These are phyloP conservation scores for Indicator maculatus DNA, from an alignment of 2,113 vertebrate genomes.

Conservation along the genomic window DNA sequence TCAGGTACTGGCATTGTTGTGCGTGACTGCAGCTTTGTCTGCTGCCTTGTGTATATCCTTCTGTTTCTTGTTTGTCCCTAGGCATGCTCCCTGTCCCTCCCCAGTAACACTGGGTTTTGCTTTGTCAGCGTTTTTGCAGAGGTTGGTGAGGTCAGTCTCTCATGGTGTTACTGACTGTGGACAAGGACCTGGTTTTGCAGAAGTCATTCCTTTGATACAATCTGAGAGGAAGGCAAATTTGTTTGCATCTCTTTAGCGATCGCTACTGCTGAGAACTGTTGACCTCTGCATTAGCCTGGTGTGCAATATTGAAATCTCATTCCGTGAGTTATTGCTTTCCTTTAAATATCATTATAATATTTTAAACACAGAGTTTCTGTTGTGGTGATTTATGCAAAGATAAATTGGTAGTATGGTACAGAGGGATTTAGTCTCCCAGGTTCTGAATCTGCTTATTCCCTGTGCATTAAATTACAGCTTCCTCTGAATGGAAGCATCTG, in stretches of 20 bases:
- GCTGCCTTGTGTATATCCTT: background rate
- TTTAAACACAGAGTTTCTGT: background rate
- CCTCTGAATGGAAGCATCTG: background rate
- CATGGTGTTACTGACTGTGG: rapidly evolving
- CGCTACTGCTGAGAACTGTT: background rate
- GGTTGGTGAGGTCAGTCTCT: background rate
- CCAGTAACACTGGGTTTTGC: rapidly evolving
- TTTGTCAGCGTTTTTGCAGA: background rate
- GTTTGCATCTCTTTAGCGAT: background rate
- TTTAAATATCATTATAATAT: background rate
- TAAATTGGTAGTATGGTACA: background rate
- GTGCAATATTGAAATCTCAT: background rate
- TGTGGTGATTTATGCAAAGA: background rate
- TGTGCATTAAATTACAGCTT: background rate
- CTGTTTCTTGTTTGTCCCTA: background rate
- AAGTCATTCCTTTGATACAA: rapidly evolving
- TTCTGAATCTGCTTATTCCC: conserved; percentile 8
- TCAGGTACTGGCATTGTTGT: rapidly evolving
- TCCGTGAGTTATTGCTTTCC: background rate
- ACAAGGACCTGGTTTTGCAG: background rate
- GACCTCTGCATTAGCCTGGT: background rate
- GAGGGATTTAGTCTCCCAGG: background rate
- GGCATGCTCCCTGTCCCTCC: rapidly evolving
- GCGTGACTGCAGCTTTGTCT: background rate
- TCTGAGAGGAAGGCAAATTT: background rate